Evolutionary conservation across 2,888 invertebrate species (phyloP), one percentile per base, ranked within the genome.

Genomic region (Augochlorella aurata): DNA sequence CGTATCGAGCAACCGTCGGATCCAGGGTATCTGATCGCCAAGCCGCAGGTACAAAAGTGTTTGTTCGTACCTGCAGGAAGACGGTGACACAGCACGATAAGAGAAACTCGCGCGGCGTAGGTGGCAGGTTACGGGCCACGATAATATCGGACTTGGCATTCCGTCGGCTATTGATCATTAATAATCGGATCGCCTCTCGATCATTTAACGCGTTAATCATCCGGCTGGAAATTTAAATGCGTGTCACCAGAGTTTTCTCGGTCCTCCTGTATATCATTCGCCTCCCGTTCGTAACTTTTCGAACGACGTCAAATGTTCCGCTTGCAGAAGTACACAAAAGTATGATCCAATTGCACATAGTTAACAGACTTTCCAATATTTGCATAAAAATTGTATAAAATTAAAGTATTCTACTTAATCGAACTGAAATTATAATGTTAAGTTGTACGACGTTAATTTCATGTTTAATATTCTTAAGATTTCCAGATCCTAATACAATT

Each of bases 71-170:
- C 69, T 70, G 72, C 54, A 45, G 63, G 79, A 65, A 81, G 74
- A 73, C 77, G 58, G 82, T 88, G 88, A 88, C 87, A 80, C 66
- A 77, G 73, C 79, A 73, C 79, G 88, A 87, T 85, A 85, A 79
- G 76, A 85, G 85, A 79, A 85, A 87, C 87, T 87, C 81, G 88
- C 80, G 81, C 83, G 83, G 88, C 88, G 89, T 91, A 87, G 91
- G 89, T 86, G 90, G 88, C 85, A 68, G 82, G 88, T 90, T 90
- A 87, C 84, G 87, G 78, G 82, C 81, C 49, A n/a, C 80, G 91
- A 91, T 90, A 90, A 86, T 85, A 91, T 91, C 90, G 74, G 77
- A 78, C 75, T 80, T 81, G 71, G 74, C 84, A 84, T 87, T 86
- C 85, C 83, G 71, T 76, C 61, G 84, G 81, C 79, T 82, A 87